Base-by-base conservation (phyloP, 92 coral and sea anemone species). In the Parazoanthus atlanticus region DNA sequence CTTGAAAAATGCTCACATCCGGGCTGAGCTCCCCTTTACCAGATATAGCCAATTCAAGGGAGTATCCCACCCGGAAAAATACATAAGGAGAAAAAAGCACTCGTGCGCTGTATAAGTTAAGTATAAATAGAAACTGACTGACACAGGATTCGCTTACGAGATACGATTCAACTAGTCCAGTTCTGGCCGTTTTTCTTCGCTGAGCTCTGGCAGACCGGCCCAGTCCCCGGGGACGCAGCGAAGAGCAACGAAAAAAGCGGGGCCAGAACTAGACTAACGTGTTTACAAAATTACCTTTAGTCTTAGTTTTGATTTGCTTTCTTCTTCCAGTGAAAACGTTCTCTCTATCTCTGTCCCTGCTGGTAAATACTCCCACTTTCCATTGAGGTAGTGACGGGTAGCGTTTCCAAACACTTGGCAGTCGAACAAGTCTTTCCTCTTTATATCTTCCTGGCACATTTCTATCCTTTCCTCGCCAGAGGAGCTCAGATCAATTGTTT, bases 201-300 rank as follows among this genome's bases (percentile, higher is more conserved):
- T n/a, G n/a, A n/a, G n/a, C n/a, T n/a, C n/a, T n/a, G n/a, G n/a
- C n/a, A 36, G 38, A 36, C 38, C 10, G 17, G 28, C 11, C 4
- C 5, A 41, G 6, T 19, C 10, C 21, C 41, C 2, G 0, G 46
- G 3, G 7, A 43, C 11, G 4, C 5, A 26, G n/a, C 19, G 2
- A 36, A 36, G 38, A 36, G 38, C 2, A 36, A 36, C 3, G 38
- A 36, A 36, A 36, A 36, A 36, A 36, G 4, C 38, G 38, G 38
- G 38, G 38, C 38, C 38, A 36, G 38, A 36, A 36, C 38, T 5
- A 2, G 4, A 36, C 2, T 66, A 66, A 69, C 19, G 36, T 28
- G 38, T 7, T 71, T 29, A 71, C 17, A 69, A 17, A 79, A 23
- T 11, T 82, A 82, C 86, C 86, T 82, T 34, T 11, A 82, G 26